Base-by-base conservation (phyloP, 2,113 vertebrate species). In the Ranitomeya variabilis region DNA sequence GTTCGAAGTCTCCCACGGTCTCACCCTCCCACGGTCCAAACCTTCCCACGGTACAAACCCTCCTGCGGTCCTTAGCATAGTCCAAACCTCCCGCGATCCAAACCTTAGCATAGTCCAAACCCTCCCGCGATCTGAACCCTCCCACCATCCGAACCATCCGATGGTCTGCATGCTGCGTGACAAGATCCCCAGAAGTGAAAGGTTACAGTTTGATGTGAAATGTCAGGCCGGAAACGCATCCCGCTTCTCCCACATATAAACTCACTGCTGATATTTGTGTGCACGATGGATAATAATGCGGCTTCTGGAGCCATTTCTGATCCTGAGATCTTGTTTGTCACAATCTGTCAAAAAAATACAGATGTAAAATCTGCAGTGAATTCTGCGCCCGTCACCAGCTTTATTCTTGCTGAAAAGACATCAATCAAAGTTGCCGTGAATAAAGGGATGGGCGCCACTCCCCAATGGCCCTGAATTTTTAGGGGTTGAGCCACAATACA, bases 221-320 rank as follows among this genome's bases (percentile, higher is more conserved):
- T 78, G 73, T 89, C 87, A 88, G 45, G 74, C 77, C 13, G 4
- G 52, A 21, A 87, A 87, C 18, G 31, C 31, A 13, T 21, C 51
- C 60, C 59, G 45, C 71, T 60, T 78, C 69, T 84, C 59, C 21
- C 57, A 76, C 80, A 83, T 88, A n/a, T 66, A 85, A 82, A 89
- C 89, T 67, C 84, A 13, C 71, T 73, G 31, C 78, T 89, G 92
- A 92, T 91, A 91, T 92, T 91, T 93, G 90, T 90, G 90, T 91
- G 91, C 89, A 90, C 89, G 89, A 90, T 77, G 90, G 88, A 93
- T 92, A 92, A 92, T 92, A 91, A 92, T 92, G 90, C 93, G 89
- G 82, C 91, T 90, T 91, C 67, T 87, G 91, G 89, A 90, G 92
- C 62, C 67, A 66, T 90, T 91, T 90, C 80, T 85, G 83, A 80